A percentile compares a stretch with the other conserved stretches of the same genome.
These are phyloP conservation scores for Chelidonichthys spinosus DNA, from an alignment of 2,797 vertebrate species.

Conservation along the genomic window DNA sequence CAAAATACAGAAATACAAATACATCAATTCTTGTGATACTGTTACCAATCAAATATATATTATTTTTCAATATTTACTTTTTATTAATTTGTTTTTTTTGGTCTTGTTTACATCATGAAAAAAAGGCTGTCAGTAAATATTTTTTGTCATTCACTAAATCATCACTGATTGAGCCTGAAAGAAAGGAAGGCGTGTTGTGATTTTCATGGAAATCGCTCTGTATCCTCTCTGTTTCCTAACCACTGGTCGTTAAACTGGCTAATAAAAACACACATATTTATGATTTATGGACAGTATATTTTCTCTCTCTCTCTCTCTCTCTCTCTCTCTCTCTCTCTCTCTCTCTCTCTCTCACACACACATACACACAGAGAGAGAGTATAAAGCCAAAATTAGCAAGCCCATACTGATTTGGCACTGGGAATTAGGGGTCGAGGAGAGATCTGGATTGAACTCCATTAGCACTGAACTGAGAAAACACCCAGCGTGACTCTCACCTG, in stretches of 20 bases:
- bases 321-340: neutral
- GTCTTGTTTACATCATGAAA: neutral
- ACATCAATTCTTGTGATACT: too few relatives aligned
- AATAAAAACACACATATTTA: conserved; percentile 36
- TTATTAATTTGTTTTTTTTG: neutral
- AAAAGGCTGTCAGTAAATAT: neutral
- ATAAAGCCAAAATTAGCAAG: conserved; percentile 58
- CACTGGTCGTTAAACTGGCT: conserved; percentile 8
- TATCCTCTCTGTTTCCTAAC: conserved; percentile 18
- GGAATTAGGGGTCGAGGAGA: conserved; percentile 41
- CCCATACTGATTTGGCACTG: conserved; percentile 60
- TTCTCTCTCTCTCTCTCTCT: neutral
- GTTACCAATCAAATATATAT: too few relatives aligned
- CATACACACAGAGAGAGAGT: conserved; percentile 1
- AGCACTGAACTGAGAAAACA: conserved; percentile 70
- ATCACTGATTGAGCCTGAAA: neutral
- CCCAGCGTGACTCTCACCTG: conserved; percentile 72
- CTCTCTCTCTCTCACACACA: conserved; percentile 17
- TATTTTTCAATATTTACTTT: neutral
- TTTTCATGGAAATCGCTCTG: neutral
- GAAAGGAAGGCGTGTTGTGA: neutral
- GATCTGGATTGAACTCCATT: conserved; percentile 73
- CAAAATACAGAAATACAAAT: too few relatives aligned
- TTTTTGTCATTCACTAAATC: neutral
- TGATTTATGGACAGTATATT: neutral